These are phyloP conservation scores for Ivindomyrus marchei DNA, from an alignment of 2,113 vertebrate species.

Conservation along the genomic window DNA sequence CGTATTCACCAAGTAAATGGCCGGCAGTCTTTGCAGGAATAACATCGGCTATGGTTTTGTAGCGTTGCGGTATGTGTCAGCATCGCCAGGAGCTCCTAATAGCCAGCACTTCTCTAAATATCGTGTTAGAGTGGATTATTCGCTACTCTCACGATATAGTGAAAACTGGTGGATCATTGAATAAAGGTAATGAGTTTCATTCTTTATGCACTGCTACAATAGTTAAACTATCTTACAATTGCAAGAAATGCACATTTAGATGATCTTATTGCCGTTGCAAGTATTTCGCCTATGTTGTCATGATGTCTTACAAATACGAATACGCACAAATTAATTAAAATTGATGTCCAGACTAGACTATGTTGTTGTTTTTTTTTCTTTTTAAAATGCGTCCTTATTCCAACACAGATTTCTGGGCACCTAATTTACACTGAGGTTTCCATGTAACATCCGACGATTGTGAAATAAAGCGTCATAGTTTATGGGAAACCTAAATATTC, in stretches of 20 bases:
- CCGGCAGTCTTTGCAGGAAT: not conserved
- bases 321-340: not conserved
- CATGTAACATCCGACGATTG: not conserved
- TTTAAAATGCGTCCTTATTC: not conserved
- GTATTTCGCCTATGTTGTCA: not conserved
- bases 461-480: not conserved
- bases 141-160: not conserved
- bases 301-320: not conserved
- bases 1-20: slow-evolving; percentile 2
- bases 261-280: not conserved
- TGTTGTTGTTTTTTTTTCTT: not conserved
- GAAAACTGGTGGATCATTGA: not conserved
- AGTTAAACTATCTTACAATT: not conserved
- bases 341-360: not conserved
- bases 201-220: not conserved
- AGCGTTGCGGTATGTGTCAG: not conserved
- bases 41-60: not conserved
- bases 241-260: not conserved
- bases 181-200: not conserved
- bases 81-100: not conserved
- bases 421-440: not conserved
- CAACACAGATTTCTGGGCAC: not conserved
- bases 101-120: not conserved
- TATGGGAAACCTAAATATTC: not conserved
- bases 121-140: not conserved